Evolutionary conservation across 2,888 invertebrate species (phyloP), one percentile per base, ranked within the genome.

Genomic region (Colostygia pectinataria): DNA sequence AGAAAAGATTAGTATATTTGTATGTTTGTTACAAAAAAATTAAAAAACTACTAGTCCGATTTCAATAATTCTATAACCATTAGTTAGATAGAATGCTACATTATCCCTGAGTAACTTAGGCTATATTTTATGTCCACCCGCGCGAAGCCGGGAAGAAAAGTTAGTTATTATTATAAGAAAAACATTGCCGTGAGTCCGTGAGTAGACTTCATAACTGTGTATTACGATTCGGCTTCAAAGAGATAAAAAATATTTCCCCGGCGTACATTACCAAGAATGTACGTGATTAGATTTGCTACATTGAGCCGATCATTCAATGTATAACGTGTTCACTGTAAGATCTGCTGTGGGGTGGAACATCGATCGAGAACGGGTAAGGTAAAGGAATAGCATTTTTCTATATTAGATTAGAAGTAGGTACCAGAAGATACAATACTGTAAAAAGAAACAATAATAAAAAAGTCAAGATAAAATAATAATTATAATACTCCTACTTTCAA

Each of bases 281-380:
- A 44, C 38, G 36, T 48, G 33, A 50, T 52, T 53, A 18, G 20
- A 27, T 54, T 40, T 38, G 43, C 29, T 44, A 34, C 28, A 14
- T 18, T 13, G 41, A 54, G 49, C 9, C 10, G 23, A 55, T 34
- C 48, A 14, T 15, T 55, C 57, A 42, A 64, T 57, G 65, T 56
- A 55, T 45, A 48, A 29, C 53, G 59, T 49, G 42, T 39, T 56
- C 46, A 43, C 50, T 58, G 47, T 47, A 52, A 43, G 33, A 58
- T 43, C 53, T 34, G 20, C 20, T n/a, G 28, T 9, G 18, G 33
- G 39, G 29, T 20, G 24, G 27, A 27, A 1, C 12, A 7, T 25
- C 27, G 41, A 41, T 37, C 51, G 51, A 41, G 33, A 20, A 20
- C 36, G 14, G 12, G 13, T 29, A 20, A 45, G 27, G 37, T 40